Conservation (phyloP, 2,113 vertebrate genomes). For the Hippolais icterina region DNA sequence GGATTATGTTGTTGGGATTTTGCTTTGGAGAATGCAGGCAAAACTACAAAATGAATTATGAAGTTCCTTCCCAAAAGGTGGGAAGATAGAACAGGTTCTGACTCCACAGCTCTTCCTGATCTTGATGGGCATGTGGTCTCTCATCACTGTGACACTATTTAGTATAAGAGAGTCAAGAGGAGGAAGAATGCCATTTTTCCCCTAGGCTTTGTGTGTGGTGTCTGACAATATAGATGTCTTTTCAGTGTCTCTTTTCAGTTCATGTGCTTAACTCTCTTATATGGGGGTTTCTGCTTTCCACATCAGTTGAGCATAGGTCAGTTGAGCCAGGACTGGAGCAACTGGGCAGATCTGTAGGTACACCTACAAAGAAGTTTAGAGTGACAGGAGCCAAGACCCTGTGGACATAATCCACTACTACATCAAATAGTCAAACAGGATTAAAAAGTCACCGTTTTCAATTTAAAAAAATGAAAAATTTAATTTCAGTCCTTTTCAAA, state of each 20-base stretch:
- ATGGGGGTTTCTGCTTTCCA: not conserved
- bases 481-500: not conserved
- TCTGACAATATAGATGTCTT: not conserved
- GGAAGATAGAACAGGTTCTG: not conserved
- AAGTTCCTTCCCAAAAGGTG: not conserved
- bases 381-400: not conserved
- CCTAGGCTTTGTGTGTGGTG: not conserved
- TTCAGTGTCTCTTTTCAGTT: not conserved
- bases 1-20: not conserved
- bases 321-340: rapidly evolving
- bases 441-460: not conserved
- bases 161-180: not conserved
- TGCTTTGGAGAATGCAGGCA: not conserved
- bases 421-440: not conserved
- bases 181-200: not conserved
- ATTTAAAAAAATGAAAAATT: not conserved
- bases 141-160: not conserved
- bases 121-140: not conserved
- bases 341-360: not conserved
- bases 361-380: not conserved
- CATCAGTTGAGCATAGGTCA: rapidly evolving
- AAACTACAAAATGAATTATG: not conserved
- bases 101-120: not conserved
- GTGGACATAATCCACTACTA: not conserved
- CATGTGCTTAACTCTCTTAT: not conserved